Evolutionary conservation across 2,888 invertebrate genomes (phyloP), one percentile per base, ranked within the genome.

Genomic region (Thumatha senex): DNA sequence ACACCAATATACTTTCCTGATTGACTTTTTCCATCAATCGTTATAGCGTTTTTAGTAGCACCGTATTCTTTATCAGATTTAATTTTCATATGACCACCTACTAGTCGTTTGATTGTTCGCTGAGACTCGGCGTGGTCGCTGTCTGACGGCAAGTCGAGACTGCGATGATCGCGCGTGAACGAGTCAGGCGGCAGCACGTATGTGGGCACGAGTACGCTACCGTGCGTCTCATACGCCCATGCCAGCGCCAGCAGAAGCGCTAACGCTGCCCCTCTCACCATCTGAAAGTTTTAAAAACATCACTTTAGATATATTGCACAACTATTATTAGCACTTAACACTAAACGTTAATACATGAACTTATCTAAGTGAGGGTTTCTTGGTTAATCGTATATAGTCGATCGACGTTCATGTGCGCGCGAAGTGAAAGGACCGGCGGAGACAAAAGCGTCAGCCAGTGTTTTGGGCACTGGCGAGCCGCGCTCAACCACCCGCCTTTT

Each of bases 11-110:
- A 90, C 68, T 91, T 92, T 55, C 86, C 90, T 66, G 78, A 86
- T 57, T 80, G 81, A 61, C 79, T 84, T 64, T 90, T 91, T 46
- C 75, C 78, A 50, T 82, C 80, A 58, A 77, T 82, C 50, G 67
- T 70, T 48, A 90, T 80, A 8, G 89, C 82, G 67, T 91, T 91
- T 71, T 89, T 90, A n/a, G 80, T 67, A 35, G 80, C 78, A 46
- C 87, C 82, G 58, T 83, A 81, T 46, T 88, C 88, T 77, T 91
- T 85, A 56, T 89, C 83, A 61, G 85, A 74, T 74, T 86, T 84
- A 58, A 90, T 84, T 69, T 90, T 92, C 60, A 95, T 86, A 70
- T 95, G 95, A 41, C 95, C 96, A 36, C 95, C 95, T 66, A 95
- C 93, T 55, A 95, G 86, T 52, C 95, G 92, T 68, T 94, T 94